These are phyloP conservation scores for Propithecus coquereli DNA, from an alignment of 2,113 vertebrate species.

Conservation along the genomic window DNA sequence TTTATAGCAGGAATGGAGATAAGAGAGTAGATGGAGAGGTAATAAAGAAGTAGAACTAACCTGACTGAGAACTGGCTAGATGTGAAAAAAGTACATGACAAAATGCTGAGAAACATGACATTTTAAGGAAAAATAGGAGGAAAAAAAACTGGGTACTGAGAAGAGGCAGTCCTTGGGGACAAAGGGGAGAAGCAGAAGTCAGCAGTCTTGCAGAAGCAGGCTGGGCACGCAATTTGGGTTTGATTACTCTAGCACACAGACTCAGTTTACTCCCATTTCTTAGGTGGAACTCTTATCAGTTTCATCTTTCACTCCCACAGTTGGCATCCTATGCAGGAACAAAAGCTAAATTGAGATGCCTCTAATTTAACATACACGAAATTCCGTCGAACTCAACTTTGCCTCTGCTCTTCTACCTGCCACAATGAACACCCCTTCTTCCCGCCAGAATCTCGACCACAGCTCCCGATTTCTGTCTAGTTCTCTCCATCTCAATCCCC, in stretches of 20 bases:
- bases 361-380: neutral
- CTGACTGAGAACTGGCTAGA: neutral
- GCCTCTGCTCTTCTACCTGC: neutral
- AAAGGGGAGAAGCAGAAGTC: no score
- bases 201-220: neutral
- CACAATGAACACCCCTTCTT: neutral
- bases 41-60: neutral
- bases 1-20: neutral
- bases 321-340: neutral
- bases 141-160: neutral
- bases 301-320: neutral
- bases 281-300: rapidly evolving
- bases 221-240: neutral
- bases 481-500: neutral
- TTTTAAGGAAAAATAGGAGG: neutral
- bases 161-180: neutral
- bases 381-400: neutral
- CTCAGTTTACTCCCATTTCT: neutral
- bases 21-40: neutral
- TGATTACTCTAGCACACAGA: neutral
- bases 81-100: neutral
- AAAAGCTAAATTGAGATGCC: neutral
- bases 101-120: neutral
- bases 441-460: neutral
- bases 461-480: neutral